These are phyloP conservation scores for Epinephelus awoara DNA, from an alignment of 2,797 vertebrate genomes.

Conservation along the genomic window DNA sequence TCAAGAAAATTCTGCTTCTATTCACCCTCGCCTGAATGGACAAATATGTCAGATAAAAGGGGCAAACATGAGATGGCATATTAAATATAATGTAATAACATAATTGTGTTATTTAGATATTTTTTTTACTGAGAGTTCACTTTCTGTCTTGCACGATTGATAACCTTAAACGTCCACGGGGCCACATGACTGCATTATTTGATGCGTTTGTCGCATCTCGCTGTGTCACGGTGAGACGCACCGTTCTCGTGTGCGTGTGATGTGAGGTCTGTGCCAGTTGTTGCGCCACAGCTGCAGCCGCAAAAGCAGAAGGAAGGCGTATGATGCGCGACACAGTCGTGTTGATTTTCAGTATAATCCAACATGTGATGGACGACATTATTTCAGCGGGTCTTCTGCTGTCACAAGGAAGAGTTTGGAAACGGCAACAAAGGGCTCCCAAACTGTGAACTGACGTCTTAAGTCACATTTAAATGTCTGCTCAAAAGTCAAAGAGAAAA, in stretches of 20 bases:
- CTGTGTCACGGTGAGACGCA: slow-evolving; percentile 49
- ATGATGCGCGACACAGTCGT: slow-evolving; percentile 3
- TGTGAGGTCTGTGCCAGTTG: background rate
- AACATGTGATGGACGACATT: slow-evolving; percentile 54
- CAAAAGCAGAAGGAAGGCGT: slow-evolving; percentile 62
- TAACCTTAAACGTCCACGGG: background rate
- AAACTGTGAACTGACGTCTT: background rate
- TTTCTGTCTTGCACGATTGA: background rate
- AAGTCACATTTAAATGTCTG: background rate
- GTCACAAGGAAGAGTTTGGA: slow-evolving; percentile 60
- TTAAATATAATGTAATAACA: background rate
- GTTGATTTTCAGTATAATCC: slow-evolving; percentile 4
- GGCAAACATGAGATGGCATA: background rate
- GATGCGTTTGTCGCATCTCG: background rate
- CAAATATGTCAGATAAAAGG: background rate
- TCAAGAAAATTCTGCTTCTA: no score
- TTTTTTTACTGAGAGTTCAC: background rate
- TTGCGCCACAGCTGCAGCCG: slow-evolving; percentile 37
- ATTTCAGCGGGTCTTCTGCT: background rate
- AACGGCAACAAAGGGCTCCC: slow-evolving; percentile 35
- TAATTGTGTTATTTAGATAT: background rate
- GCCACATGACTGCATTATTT: slow-evolving; percentile 11
- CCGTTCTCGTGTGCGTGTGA: background rate
- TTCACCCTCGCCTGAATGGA: no score
- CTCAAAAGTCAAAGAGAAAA: background rate